phyloP scores from a whole-genome alignment of 2,113 vertebrate genomes.

The Ploceus nigricollis region DNA sequence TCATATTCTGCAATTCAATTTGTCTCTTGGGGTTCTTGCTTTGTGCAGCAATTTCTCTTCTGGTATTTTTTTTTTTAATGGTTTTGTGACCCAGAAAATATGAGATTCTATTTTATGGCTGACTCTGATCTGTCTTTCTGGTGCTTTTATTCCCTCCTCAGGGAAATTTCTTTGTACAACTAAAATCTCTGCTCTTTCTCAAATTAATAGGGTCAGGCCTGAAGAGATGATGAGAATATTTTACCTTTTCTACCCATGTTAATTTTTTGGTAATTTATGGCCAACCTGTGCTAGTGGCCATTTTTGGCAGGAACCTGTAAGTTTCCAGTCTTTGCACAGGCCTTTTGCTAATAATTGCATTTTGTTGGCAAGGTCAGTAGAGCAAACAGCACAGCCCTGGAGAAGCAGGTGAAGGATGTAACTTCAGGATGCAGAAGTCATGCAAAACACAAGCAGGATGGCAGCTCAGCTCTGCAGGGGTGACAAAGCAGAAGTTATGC shows the following conservation, averaged over 20 bases:
- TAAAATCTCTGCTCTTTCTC: neutral
- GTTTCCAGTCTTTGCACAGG: neutral
- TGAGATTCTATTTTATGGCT: neutral
- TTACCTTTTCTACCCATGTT: neutral
- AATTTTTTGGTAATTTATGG: neutral
- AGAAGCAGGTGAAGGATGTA: neutral
- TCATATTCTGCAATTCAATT: neutral
- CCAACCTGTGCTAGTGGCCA: neutral
- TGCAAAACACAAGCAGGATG: neutral
- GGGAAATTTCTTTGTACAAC: constrained; percentile 9
- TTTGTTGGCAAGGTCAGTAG: neutral
- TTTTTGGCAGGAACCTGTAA: neutral
- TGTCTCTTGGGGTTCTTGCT: constrained; percentile 4
- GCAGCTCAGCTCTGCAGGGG: neutral
- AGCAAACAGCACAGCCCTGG: neutral
- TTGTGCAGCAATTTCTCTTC: neutral
- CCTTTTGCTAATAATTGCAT: neutral
- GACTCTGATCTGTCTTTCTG: constrained; percentile 9
- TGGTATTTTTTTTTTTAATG: neutral
- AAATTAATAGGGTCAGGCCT: constrained; percentile 3
- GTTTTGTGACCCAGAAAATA: constrained; percentile 61
- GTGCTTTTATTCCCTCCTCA: neutral
- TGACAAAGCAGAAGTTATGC: neutral
- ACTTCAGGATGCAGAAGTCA: neutral
- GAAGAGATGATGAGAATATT: neutral